A percentile compares a stretch with the other conserved stretches of the same genome.
Conservation (phyloP, 2,797 vertebrate species). For the Sparidentex hasta region DNA sequence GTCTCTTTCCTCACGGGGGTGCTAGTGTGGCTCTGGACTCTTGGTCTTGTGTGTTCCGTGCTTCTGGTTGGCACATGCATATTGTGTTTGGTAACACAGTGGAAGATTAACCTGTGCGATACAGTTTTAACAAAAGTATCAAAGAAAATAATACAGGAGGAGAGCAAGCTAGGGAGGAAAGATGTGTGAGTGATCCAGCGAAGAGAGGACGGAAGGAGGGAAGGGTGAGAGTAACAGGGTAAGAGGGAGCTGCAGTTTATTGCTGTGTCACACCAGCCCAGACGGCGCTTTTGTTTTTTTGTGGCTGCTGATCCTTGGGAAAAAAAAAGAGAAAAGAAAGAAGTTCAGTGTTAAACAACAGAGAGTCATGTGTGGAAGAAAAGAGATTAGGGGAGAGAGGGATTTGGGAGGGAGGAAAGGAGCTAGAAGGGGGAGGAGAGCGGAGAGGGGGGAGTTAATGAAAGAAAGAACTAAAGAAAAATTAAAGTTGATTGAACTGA, state of each 20-base stretch:
- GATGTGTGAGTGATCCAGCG: neutral
- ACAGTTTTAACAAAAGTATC: neutral
- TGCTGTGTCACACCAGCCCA: constrained; percentile 32
- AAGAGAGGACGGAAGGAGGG: neutral
- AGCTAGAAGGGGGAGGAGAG: constrained; percentile 15
- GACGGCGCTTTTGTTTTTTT: neutral
- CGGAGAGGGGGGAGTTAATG: neutral
- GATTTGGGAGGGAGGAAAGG: constrained; percentile 48
- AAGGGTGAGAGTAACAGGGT: neutral
- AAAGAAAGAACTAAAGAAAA: neutral
- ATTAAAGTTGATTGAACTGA: constrained; percentile 10
- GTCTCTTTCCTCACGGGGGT: neutral
- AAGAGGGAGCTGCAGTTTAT: constrained; percentile 18
- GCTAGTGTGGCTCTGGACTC: constrained; percentile 8
- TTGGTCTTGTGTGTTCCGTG: no score
- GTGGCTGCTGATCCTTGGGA: constrained; percentile 27
- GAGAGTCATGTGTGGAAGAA: constrained; percentile 47
- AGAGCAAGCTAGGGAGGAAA: neutral
- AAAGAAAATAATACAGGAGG: neutral
- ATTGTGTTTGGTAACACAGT: neutral
- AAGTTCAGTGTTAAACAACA: constrained; percentile 46
- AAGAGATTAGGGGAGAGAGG: constrained; percentile 61
- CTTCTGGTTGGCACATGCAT: neutral
- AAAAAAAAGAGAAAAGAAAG: constrained; percentile 1
- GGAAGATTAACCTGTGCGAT: neutral